Base-by-base conservation (phyloP, 2,797 vertebrate species). In the Pantherophis alleghaniensis region DNA sequence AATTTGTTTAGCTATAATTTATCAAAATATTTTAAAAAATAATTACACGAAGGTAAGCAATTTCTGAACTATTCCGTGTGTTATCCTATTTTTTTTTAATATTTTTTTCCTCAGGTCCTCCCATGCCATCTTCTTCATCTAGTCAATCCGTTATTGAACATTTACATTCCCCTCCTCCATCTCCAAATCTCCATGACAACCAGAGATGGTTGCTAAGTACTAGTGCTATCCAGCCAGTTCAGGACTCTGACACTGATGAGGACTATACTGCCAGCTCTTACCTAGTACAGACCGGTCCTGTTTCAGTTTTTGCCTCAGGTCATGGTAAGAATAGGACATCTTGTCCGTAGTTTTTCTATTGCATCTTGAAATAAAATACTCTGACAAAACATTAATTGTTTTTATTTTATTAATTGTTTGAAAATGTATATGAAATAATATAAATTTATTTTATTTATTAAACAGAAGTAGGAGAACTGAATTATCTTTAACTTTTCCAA, bases 101-200 rank as follows among this genome's bases (percentile, higher is more conserved):
- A 92, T 97, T 79, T 97, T 51, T 96, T 96, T 95, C 55, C 93
- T 89, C 97, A 97, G 96, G 98, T 98, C 97, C 97, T 98, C 97
- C 97, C 97, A 97, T 97, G 97, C 98, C 98, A 98, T 97, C 98
- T 96, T 98, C 98, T 96, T 98, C 97, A 97, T 98, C 98, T 98
- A 98, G 97, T 97, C 97, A 98, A 98, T 98, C 98, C 95, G 97
- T 98, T 97, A 97, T 97, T 97, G 97, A 97, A 94, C 97, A 97
- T 96, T 96, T 96, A 96, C 95, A 95, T 94, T 98, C 97, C 96
- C 97, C 95, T 97, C 96, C 96, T 97, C 95, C 96, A 96, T 98
- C 97, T 97, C 97, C 97, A 95, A 95, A 96, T 97, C 97, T 96
- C 97, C 97, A 98, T 98, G 98, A 97, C 97, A 98, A 97, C 97